A percentile compares a stretch with the other conserved stretches of the same genome.
These are phyloP conservation scores for Anthoscopus minutus DNA, from an alignment of 2,113 vertebrate species.

Conservation along the genomic window DNA sequence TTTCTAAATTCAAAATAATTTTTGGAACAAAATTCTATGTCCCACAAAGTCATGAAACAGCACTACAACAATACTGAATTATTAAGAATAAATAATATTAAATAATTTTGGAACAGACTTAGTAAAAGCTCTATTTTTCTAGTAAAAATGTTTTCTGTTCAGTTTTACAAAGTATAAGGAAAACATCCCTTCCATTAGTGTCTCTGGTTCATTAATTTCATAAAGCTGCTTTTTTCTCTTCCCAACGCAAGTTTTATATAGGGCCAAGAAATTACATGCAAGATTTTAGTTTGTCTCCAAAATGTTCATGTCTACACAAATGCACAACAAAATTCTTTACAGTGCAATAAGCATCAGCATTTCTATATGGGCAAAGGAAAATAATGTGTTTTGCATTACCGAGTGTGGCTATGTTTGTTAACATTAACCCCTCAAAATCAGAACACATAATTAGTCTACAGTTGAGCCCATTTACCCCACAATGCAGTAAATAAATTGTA, in stretches of 20 bases:
- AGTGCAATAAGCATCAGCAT: not conserved
- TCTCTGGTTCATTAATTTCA: not conserved
- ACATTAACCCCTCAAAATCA: not conserved
- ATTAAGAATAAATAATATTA: not conserved
- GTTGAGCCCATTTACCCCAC: not conserved
- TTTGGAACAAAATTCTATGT: not conserved
- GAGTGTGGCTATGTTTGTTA: not conserved
- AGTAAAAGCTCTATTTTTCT: too few species aligned
- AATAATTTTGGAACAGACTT: not conserved
- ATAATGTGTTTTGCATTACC: not conserved
- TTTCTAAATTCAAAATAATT: not conserved
- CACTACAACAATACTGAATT: fast-evolving
- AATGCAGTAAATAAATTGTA: not conserved
- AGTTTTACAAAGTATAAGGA: not conserved
- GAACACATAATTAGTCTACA: not conserved
- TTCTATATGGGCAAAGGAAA: not conserved
- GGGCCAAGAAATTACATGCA: not conserved
- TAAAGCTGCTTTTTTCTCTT: not conserved
- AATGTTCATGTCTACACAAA: not conserved
- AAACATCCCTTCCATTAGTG: not conserved
- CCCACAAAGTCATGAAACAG: not conserved
- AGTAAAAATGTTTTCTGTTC: not conserved
- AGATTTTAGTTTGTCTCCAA: not conserved
- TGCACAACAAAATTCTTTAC: not conserved
- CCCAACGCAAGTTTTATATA: not conserved